Base-by-base conservation (phyloP, 2,113 vertebrate genomes). In the Montifringilla adamsi region DNA sequence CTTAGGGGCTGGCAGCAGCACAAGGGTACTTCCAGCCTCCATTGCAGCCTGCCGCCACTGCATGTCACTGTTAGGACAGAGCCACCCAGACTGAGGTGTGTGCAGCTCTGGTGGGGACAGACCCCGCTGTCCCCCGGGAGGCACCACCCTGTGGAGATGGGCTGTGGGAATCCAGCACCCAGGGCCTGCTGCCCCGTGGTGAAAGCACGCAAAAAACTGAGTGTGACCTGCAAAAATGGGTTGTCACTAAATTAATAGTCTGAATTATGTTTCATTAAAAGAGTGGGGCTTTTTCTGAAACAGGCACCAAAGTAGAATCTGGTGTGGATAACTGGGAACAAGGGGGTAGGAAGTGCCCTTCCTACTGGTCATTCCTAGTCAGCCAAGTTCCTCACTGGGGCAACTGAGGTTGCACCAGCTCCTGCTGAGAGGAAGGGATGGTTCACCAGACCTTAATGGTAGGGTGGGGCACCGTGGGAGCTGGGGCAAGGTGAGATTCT, bases 31-130 rank as follows among this genome's bases (percentile, higher is more conserved):
- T 55, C n/a, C 79, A 69, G 63, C 4, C 67, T 89, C 68, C 37
- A 24, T 77, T 95, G 86, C 91, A 76, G 86, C 13, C 13, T 69
- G 87, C 73, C 12, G 4, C 96, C 93, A 20, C 96, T 90, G 87
- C 91, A 94, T 94, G 96, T 95, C 96, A 94, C 96, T 94, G 76
- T 92, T 77, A 94, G 92, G 94, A 94, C 90, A 62, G 83, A 44
- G 58, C 9, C 6, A 72, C 26, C 11, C 12, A 3, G 15, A 4
- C 55, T 4, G 30, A 41, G 33, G 14, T 13, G 27, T 15, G 35
- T 35, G 66, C n/a, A 8, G 63, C 67, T 59, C 70, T 28, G 58
- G 7, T 33, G 35, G 46, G 64, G 50, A 66, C 68, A 52, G 37
- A 62, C 41, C 12, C 35, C 0, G 1, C 44, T 30, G 4, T 13